Base-by-base conservation (phyloP, 2,888 invertebrate species). In the Mechanitis messenoides region DNA sequence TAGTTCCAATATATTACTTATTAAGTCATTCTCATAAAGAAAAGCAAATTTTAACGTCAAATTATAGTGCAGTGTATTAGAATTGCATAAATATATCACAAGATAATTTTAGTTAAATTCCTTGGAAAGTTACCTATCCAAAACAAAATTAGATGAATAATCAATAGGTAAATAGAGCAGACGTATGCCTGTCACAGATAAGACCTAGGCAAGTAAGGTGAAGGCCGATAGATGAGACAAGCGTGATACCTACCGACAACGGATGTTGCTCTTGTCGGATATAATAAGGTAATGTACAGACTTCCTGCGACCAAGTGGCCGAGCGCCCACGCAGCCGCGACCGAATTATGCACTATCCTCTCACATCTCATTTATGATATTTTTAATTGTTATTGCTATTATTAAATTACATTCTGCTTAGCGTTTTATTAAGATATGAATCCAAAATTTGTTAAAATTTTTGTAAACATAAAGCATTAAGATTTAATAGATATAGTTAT, bases 281-380 rank as follows among this genome's bases (percentile, higher is more conserved):
- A 84, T 85, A 85, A 86, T 86, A 85, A 84, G 83, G 79, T 86
- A 86, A 87, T 87, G 76, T 79, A 77, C 77, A 80, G 80, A 81
- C 85, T 83, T 88, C 88, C 88, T 84, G 86, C 71, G 67, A 66
- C 74, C 74, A 81, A 84, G 81, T 80, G 80, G 75, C 79, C 79
- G 75, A 66, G 65, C 67, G 70, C 69, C 76, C 76, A 76, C 71
- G 69, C 73, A 50, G 67, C 64, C 65, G 55, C 60, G 63, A 58
- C 33, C 50, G 55, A 28, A 50, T 54, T 61, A 42, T 64, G 59
- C 61, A 64, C 58, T 35, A 54, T 54, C 35, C 54, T 35, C n/a
- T 50, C 3, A 50, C 50, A 50, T 7, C 50, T 50, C 31, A 50
- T 50, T 50, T 50, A 50, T 50, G 3, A 50, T 2, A 2, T 11